Base-by-base conservation (phyloP, 1,140 invertebrate species). In the Pantala flavescens region DNA sequence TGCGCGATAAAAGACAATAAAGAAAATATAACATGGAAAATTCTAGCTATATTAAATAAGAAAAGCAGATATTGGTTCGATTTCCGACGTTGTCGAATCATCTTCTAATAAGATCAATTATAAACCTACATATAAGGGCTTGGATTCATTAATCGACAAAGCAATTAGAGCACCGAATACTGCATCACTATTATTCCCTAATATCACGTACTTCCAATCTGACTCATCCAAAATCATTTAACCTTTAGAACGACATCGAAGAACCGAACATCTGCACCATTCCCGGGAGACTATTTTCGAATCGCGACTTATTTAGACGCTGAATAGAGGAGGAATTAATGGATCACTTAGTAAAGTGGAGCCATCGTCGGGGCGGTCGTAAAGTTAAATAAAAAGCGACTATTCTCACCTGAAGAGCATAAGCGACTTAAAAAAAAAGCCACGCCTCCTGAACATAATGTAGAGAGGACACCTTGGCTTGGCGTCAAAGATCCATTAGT, bases 401-500 rank as follows among this genome's bases (percentile, higher is more conserved):
- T 2, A 36, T 21, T 63, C 12, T 63, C 49, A 63, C 49, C 49
- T 63, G 49, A 16, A 63, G 49, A 63, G 49, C n/a, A 63, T 63
- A 63, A 3, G 49, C 49, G 49, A 63, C 16, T 19, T 36, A 12
- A 14, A 21, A 7, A 3, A 16, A 3, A 3, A 19, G 12, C 49
- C n/a, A 63, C n/a, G 12, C 49, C 16, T 21, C 49, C 49, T 7
- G 5, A 14, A 12, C 49, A 63, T 63, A 63, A 63, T 63, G 49
- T 63, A 63, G 16, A 49, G 16, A 16, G n/a, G 49, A 63, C 5
- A 19, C 49, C 12, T 63, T 63, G 49, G 49, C 49, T 63, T 21
- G 49, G 49, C 49, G 49, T 63, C 49, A 63, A 21, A 63, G 49
- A 63, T 63, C 49, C 49, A 63, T 63, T 63, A 63, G 49, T 63